These are phyloP conservation scores for Paracanthobrama guichenoti DNA, from an alignment of 2,113 vertebrate species.

Conservation along the genomic window DNA sequence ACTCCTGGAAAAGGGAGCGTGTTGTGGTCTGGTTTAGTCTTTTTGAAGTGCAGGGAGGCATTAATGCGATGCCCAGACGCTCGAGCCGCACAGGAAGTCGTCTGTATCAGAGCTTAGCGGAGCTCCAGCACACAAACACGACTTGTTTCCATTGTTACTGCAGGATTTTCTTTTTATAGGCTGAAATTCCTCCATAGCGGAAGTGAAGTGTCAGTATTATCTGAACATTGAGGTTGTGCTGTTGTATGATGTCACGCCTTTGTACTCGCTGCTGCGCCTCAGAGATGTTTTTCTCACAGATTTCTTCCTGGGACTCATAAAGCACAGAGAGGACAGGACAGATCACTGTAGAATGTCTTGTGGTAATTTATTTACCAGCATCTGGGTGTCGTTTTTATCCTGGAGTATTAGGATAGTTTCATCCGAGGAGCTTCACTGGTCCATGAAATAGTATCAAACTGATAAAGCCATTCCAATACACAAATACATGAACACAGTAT, in stretches of 20 bases:
- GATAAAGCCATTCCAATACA: too few species aligned
- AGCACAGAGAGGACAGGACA: constrained; percentile 53
- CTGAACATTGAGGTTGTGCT: constrained; percentile 59
- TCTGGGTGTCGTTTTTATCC: constrained; percentile 38
- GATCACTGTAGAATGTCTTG: constrained; percentile 13
- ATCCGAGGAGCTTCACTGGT: too few species aligned
- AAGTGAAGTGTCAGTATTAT: constrained; percentile 19
- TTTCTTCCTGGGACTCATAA: constrained; percentile 46
- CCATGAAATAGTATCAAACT: too few species aligned
- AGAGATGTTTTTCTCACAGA: constrained; percentile 55
- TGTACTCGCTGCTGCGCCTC: constrained; percentile 69
- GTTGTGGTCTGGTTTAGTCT: constrained; percentile 14
- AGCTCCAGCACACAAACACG: constrained; percentile 49
- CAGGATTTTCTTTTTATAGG: constrained; percentile 34
- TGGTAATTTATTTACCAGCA: constrained; percentile 39
- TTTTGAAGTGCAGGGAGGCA: constrained; percentile 62
- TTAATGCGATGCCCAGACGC: constrained; percentile 63
- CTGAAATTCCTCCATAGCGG: not conserved
- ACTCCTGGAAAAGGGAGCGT: constrained; percentile 47
- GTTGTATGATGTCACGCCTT: constrained; percentile 48
- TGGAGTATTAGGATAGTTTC: too few species aligned
- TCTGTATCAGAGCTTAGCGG: constrained; percentile 49
- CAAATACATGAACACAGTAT: too few species aligned
- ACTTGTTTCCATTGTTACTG: constrained; percentile 49
- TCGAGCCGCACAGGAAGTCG: constrained; percentile 44